Percentiles rank a stretch among this genome's conserved stretches.
These are phyloP conservation scores for Zhuqinia jingwanae DNA, from an alignment of 2,888 invertebrate genomes.

Conservation along the genomic window DNA sequence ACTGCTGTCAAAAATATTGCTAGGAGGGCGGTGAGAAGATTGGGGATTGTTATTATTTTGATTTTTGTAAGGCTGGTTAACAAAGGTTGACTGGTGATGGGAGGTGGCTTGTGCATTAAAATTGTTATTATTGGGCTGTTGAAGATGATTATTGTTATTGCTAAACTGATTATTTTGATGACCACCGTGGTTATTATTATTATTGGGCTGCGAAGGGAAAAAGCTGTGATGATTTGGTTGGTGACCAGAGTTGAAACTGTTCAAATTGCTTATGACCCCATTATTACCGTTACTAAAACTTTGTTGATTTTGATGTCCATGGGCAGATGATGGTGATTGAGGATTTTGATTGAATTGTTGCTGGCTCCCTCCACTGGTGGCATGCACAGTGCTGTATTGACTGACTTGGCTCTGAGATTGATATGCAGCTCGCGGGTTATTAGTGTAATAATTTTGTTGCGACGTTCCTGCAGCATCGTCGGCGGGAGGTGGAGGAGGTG, in stretches of 20 bases:
- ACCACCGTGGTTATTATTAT: not conserved
- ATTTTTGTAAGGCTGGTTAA: not conserved
- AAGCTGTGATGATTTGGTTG: conserved; percentile 58
- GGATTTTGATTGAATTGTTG: conserved; percentile 17
- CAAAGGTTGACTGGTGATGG: conserved; percentile 52
- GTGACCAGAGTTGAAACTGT: conserved; percentile 36
- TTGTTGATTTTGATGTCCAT: conserved; percentile 47
- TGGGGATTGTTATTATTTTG: not conserved
- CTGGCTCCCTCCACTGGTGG: not conserved
- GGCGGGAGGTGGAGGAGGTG: not conserved
- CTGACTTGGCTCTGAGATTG: too few species aligned
- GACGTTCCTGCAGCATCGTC: conserved; percentile 14
- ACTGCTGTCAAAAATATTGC: conserved; percentile 29
- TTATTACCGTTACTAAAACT: conserved; percentile 21
- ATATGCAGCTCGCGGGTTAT: conserved; percentile 9
- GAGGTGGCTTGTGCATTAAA: conserved; percentile 57
- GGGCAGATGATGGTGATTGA: conserved; percentile 6
- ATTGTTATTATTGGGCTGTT: conserved; percentile 35
- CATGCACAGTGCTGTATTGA: conserved; percentile 35
- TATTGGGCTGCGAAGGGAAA: not conserved
- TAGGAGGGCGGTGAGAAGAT: not conserved
- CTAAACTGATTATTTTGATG: conserved; percentile 12
- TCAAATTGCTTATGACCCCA: not conserved
- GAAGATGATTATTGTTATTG: conserved; percentile 5
- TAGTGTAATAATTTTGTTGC: conserved; percentile 34